A percentile compares a stretch with the other conserved stretches of the same genome.
These are phyloP conservation scores for Babyrousa celebensis DNA, from an alignment of 2,797 vertebrate species.

Conservation along the genomic window DNA sequence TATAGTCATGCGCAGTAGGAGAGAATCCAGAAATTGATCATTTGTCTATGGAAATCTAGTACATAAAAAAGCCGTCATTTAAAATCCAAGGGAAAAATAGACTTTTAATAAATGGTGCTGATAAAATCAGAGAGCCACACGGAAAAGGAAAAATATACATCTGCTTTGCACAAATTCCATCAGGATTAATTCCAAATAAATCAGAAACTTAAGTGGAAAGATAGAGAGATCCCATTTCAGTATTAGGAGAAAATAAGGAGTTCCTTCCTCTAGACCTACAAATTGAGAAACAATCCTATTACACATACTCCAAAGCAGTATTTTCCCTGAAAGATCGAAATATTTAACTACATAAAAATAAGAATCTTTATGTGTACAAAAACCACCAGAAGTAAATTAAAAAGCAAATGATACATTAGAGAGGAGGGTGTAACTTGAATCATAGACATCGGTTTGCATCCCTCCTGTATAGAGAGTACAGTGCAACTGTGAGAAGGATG, in stretches of 20 bases:
- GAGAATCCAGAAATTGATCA: background rate
- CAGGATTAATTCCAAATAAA: slow-evolving; percentile 28
- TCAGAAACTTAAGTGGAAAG: background rate
- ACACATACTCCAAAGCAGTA: background rate
- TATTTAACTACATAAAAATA: background rate
- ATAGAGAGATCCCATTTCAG: background rate
- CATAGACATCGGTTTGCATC: background rate
- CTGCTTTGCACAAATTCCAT: background rate
- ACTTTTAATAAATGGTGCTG: background rate
- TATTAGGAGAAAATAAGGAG: background rate
- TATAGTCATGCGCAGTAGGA: background rate
- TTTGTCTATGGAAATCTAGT: background rate
- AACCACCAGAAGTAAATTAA: background rate
- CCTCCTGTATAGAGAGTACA: background rate
- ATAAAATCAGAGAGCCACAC: background rate
- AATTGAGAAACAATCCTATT: background rate
- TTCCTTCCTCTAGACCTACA: background rate
- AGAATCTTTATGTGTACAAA: background rate
- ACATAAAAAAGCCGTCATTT: background rate
- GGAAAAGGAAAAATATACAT: background rate
- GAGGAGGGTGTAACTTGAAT: background rate
- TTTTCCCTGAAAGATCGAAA: background rate
- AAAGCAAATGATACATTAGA: background rate
- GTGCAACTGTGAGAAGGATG: background rate
- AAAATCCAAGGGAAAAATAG: background rate